phyloP scores from a whole-genome alignment of 2,113 vertebrate species.

The Prionailurus viverrinus region DNA sequence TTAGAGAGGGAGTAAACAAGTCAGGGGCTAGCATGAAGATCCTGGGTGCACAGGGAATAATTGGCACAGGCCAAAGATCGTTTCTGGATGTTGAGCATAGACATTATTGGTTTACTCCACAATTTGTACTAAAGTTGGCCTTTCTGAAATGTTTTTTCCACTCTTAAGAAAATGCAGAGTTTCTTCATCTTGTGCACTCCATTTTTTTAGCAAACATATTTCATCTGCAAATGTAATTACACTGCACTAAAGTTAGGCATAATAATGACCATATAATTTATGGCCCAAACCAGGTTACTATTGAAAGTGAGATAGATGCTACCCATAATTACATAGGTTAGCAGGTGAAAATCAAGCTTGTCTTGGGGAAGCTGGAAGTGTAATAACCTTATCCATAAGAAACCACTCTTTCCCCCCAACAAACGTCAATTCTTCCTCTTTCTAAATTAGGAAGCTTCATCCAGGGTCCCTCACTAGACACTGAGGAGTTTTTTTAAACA shows the following conservation, averaged over 20 bases:
- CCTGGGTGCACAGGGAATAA: accelerated
- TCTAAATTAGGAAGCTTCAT: background rate
- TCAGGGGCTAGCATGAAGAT: background rate
- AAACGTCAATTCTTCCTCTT: background rate
- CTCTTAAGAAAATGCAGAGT: background rate
- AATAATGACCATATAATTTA: background rate
- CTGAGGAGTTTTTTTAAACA: background rate
- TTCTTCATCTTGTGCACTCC: background rate
- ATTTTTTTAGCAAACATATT: background rate
- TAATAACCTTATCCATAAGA: background rate
- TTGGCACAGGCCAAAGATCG: background rate
- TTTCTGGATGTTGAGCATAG: background rate
- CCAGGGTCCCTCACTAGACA: background rate
- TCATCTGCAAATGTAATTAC: background rate
- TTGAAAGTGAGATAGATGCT: background rate
- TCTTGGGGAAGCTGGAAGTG: background rate
- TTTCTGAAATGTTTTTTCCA: background rate
- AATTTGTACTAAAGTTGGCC: background rate
- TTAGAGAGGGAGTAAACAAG: background rate
- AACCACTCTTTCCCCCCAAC: background rate
- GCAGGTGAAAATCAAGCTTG: background rate
- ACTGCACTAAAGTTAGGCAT: background rate
- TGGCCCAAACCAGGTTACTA: background rate
- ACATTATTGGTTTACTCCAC: background rate
- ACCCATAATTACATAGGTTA: background rate